Base-by-base conservation (phyloP, 2,888 invertebrate genomes). In the Chrysotoxum bicinctum region DNA sequence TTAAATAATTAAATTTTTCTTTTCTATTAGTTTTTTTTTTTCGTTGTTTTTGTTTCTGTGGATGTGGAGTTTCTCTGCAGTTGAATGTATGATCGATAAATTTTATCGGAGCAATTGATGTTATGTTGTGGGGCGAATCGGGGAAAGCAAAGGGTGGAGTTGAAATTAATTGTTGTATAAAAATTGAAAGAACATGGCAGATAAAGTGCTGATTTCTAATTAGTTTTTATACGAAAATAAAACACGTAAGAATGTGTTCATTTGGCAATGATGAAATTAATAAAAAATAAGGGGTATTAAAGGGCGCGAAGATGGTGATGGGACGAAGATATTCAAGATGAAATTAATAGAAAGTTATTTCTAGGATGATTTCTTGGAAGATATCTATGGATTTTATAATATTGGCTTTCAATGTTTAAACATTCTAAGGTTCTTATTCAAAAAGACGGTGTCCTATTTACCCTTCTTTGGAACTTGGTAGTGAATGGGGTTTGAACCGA, bases 1-100 rank as follows among this genome's bases (percentile, higher is more conserved):
- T 86, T 78, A 85, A 82, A 82, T 86, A 86, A 86, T 86, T 86
- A 86, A 86, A 86, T 86, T 82, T 82, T 77, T 78, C 77, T 73
- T 50, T 77, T 68, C 76, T 69, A 35, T 35, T 48, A 35, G 14
- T 19, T 50, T 58, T 64, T 70, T 56, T 58, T 76, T 72, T 54
- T 19, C n/a, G 16, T 40, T 40, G 9, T 23, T 14, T 23, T n/a
- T 26, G 60, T 60, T 60, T 4, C 21, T 26, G 21, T 48, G 30
- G 35, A 9, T 16, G 37, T 7, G 26, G 48, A n/a, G 40, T 40
- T 40, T 40, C 2, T 6, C 7, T 40, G 2, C 16, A 43, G 43
- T 26, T 60, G 50, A 62, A 58, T 37, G 50, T 35, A 81, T 85
- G 85, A 85, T 85, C 85, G 81, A 85, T 85, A 85, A 85, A 85